phyloP scores from a whole-genome alignment of 2,797 vertebrate genomes.

The Hapalemur alaotrensis region DNA sequence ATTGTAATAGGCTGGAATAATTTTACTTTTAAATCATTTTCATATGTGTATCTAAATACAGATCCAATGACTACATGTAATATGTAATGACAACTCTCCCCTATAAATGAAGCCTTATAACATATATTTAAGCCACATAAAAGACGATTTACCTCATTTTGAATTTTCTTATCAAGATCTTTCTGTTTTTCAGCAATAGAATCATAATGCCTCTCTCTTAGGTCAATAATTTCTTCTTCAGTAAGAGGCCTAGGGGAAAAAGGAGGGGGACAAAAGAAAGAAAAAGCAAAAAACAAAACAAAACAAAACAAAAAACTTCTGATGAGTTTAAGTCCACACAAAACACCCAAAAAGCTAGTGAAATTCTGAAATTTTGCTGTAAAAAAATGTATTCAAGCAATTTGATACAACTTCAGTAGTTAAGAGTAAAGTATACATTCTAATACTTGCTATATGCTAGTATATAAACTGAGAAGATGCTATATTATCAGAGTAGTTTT shows the following conservation, averaged over 20 bases:
- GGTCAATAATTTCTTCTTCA: conserved; percentile 94
- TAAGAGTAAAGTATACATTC: background rate
- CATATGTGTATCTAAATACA: background rate
- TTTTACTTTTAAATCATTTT: background rate
- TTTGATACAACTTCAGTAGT: background rate
- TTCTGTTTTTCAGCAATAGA: conserved; percentile 93
- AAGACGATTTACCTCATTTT: conserved; percentile 88
- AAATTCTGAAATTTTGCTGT: conserved; percentile 34
- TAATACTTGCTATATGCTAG: background rate
- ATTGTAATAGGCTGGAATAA: background rate
- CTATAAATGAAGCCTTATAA: background rate
- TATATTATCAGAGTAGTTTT: background rate
- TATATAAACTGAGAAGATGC: background rate
- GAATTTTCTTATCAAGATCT: conserved; percentile 91
- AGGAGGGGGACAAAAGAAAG: background rate
- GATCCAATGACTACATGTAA: background rate
- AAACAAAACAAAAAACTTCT: background rate
- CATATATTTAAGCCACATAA: background rate
- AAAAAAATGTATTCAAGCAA: background rate
- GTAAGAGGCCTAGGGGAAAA: conserved; percentile 90
- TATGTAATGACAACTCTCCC: background rate
- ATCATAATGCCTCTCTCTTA: conserved; percentile 91
- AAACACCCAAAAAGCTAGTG: background rate
- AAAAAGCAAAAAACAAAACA: background rate
- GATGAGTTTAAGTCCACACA: background rate